phyloP scores from a whole-genome alignment of 1,140 invertebrate genomes.

The Dinoponera quadriceps region DNA sequence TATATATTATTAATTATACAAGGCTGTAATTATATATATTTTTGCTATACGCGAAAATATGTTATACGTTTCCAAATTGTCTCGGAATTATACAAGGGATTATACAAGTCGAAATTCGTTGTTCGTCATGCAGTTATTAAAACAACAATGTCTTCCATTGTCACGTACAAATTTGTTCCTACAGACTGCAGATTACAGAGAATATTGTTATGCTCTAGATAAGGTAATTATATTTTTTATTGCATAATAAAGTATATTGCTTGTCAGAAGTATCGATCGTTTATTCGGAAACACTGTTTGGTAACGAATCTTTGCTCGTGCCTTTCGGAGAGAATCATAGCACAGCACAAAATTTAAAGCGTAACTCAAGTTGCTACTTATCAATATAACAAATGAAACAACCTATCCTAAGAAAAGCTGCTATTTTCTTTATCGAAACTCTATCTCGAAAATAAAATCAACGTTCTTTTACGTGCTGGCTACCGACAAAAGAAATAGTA shows the following conservation, averaged over 20 bases:
- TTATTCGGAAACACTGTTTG: background rate
- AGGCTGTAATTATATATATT: slow-evolving; percentile 4
- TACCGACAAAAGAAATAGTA: too few relatives aligned
- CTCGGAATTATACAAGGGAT: too few relatives aligned
- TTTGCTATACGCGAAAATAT: background rate
- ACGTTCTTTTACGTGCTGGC: background rate
- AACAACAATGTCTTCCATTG: slow-evolving; percentile 64
- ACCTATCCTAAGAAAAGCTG: background rate
- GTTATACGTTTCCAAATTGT: background rate
- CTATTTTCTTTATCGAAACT: slow-evolving; percentile 1
- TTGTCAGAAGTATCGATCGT: background rate
- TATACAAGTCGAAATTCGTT: background rate
- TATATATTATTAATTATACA: too few relatives aligned
- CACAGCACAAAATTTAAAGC: background rate
- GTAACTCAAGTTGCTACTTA: background rate
- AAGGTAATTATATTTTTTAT: slow-evolving; percentile 52
- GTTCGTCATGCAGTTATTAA: background rate
- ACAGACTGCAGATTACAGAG: background rate
- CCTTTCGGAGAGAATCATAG: background rate
- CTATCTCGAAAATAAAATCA: background rate
- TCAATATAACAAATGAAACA: background rate
- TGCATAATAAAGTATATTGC: slow-evolving; percentile 53
- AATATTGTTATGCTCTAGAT: background rate
- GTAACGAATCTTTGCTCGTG: background rate
- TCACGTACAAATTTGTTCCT: slow-evolving; percentile 24